phyloP scores from a whole-genome alignment of 2,888 invertebrate genomes.

The Xestia rhomboidea region DNA sequence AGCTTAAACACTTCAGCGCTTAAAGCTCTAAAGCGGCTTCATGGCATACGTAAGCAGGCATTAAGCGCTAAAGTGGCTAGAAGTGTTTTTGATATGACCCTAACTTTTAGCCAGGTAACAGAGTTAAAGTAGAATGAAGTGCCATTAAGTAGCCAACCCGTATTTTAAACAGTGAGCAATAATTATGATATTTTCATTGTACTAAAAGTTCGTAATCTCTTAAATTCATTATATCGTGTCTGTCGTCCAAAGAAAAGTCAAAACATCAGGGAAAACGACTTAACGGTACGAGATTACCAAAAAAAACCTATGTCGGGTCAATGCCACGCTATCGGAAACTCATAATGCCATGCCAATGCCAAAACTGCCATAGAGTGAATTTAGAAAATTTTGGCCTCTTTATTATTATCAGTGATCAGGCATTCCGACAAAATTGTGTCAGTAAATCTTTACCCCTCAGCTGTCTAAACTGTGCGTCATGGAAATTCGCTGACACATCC shows the following conservation, averaged over 20 bases:
- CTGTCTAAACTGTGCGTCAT: neutral
- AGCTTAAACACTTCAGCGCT: slow-evolving; percentile 14
- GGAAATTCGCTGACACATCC: slow-evolving; percentile 12
- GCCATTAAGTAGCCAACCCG: neutral
- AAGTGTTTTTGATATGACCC: neutral
- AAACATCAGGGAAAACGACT: neutral
- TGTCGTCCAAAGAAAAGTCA: neutral
- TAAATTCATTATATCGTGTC: neutral
- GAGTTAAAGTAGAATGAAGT: neutral
- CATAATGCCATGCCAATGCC: neutral
- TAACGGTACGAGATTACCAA: neutral
- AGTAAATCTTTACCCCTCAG: neutral
- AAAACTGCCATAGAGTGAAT: neutral
- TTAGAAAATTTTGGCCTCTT: neutral
- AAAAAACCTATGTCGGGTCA: neutral
- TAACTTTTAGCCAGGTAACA: neutral
- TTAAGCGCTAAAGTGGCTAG: slow-evolving; percentile 3
- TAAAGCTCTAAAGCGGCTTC: slow-evolving; percentile 6
- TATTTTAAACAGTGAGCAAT: neutral
- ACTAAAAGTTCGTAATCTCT: neutral
- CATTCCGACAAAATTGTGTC: neutral
- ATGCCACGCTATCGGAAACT: neutral
- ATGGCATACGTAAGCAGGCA: neutral
- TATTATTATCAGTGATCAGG: neutral
- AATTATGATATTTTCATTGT: neutral